Conservation (phyloP, 2,888 invertebrate species). For the Thelaira solivaga region DNA sequence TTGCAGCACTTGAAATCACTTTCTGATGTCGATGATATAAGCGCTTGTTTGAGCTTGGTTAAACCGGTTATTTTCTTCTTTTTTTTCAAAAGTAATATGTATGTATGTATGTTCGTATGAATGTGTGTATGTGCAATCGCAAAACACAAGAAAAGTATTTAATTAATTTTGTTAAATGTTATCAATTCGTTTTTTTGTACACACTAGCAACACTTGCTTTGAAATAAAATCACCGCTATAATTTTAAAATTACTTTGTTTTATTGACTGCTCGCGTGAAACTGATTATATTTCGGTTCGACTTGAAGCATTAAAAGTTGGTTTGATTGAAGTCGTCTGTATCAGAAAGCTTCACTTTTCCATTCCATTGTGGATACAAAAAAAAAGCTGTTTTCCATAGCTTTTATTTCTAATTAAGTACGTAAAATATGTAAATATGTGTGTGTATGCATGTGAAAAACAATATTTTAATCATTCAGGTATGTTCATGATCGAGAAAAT, state of each 20-base stretch:
- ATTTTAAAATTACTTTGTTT: slow-evolving; percentile 9
- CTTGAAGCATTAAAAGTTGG: slow-evolving; percentile 34
- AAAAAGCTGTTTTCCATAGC: slow-evolving; percentile 12
- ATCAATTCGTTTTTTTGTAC: slow-evolving; percentile 25
- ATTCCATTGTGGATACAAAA: not conserved
- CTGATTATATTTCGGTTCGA: slow-evolving; percentile 30
- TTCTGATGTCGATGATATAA: slow-evolving; percentile 53
- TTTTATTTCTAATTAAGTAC: slow-evolving; percentile 6
- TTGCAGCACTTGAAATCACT: slow-evolving; percentile 7
- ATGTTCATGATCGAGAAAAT: too few relatives aligned
- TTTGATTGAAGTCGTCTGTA: slow-evolving; percentile 7
- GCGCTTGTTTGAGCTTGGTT: slow-evolving; percentile 56
- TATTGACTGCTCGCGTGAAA: slow-evolving; percentile 51
- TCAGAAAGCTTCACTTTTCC: not conserved
- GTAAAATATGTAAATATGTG: too few relatives aligned
- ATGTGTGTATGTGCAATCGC: not conserved
- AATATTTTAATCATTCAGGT: too few relatives aligned
- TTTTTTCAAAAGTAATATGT: not conserved
- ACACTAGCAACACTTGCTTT: slow-evolving; percentile 11
- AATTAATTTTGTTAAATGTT: slow-evolving; percentile 31
- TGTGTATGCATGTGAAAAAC: too few relatives aligned
- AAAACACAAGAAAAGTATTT: slow-evolving; percentile 37
- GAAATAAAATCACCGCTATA: slow-evolving; percentile 20
- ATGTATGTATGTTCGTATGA: not conserved
- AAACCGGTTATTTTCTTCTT: slow-evolving; percentile 59